Evolutionary conservation across 2,113 vertebrate genomes (phyloP), one percentile per base, ranked within the genome.

Genomic region (Actinemys pallida): DNA sequence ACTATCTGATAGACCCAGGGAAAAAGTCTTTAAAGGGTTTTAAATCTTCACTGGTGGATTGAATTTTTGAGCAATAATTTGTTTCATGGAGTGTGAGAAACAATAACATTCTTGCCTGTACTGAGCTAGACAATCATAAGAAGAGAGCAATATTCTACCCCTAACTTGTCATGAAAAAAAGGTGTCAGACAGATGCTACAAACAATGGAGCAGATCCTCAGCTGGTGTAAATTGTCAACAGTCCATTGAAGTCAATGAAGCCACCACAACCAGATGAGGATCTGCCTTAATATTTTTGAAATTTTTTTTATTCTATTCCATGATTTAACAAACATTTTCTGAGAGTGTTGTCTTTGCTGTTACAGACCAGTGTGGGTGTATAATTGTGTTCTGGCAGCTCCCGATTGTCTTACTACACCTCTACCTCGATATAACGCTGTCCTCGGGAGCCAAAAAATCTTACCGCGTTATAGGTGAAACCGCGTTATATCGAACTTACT

Each of bases 1-100:
- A 47, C 54, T 62, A 81, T 83, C 35, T 86, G 5, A 42, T 47
- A 84, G 75, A 31, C 31, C 13, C 47, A 85, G 52, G 52, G 31
- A 91, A 83, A 39, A 5, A 8, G 2, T 16, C 0, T 11, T 53
- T 39, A 69, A 69, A 20, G 65, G 17, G 80, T 27, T 92, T 75
- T 82, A 53, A 87, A 81, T 84, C 47, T 83, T 80, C 80, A 82
- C 11, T 89, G 57, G 29, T 72, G 69, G 57, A 80, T 93, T 93
- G 62, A 53, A 31, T 89, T 82, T 90, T 88, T 90, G 82, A 94
- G 84, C 80, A 54, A 83, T 95, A 92, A 11, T 81, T 93, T 93
- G 65, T 80, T 96, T 95, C 91, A 56, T 42, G 72, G 2, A 84
- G 52, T 57, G 24, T 83, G 90, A 94, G 92, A 87, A 95, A 52